Percentiles rank a stretch among this genome's conserved stretches.
These are phyloP conservation scores for Oncorhynchus clarkii DNA, from an alignment of 2,113 vertebrate genomes.

Conservation along the genomic window DNA sequence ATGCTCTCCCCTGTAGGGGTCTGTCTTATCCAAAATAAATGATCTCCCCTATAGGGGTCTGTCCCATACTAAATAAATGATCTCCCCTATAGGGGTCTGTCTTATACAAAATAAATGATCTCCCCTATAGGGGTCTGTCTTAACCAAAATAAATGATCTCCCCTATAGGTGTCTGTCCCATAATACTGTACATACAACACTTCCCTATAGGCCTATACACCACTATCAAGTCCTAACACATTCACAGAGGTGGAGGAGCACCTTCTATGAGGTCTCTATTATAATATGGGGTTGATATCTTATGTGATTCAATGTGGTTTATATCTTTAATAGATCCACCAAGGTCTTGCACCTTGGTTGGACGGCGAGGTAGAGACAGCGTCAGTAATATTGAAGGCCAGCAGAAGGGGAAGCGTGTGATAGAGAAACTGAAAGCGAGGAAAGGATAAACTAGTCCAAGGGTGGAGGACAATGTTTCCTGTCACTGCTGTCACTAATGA, in stretches of 20 bases:
- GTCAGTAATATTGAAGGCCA: background rate
- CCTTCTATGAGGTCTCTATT: too few species aligned
- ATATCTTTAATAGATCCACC: background rate
- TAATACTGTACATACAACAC: background rate
- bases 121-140: too few species aligned
- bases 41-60: too few species aligned
- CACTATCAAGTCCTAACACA: background rate
- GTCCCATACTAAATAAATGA: too few species aligned
- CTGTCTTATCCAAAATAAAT: too few species aligned
- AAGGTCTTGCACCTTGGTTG: too few species aligned
- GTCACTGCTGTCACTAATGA: conserved; percentile 27
- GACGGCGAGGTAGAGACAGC: background rate
- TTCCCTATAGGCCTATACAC: background rate
- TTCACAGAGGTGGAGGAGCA: background rate
- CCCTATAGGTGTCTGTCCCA: background rate
- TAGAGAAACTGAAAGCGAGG: background rate
- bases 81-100: too few species aligned
- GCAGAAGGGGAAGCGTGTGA: conserved; percentile 19
- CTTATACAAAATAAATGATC: too few species aligned
- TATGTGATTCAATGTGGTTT: too few species aligned
- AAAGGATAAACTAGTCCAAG: conserved; percentile 11
- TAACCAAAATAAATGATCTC: too few species aligned
- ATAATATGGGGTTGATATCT: background rate
- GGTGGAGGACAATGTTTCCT: conserved; percentile 27
- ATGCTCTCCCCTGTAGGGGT: too few species aligned